Evolutionary conservation across 2,888 invertebrate species (phyloP), one percentile per base, ranked within the genome.

Genomic region (Asteroscopus sphinx): DNA sequence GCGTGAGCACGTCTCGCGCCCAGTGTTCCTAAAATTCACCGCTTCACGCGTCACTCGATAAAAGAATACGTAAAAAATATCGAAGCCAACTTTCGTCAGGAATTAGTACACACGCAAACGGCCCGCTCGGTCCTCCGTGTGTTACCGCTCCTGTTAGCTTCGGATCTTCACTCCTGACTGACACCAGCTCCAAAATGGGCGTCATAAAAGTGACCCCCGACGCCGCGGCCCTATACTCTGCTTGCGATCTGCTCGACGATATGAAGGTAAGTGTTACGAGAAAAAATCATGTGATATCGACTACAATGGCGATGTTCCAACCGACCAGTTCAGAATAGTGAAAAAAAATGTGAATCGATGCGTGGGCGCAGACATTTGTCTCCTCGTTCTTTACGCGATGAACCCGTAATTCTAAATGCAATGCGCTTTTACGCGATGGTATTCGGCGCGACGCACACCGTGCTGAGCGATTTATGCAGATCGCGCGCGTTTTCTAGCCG

Each of bases 231-330:
- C 87, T 93, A 66, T 89, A 92, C 85, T 93, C 94, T 46, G 93
- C 79, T 33, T 93, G 93, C 73, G 94, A 94, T 67, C 81, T 93
- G 88, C 92, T 94, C 86, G 94, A 94, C 77, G 93, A 94, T 62
- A 91, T 93, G 91, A 91, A 90, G 93, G 93, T 94, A 85, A 90
- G 91, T 76, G 59, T 48, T 56, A 56, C 51, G 48, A 60, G 62
- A 65, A 64, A 68, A 60, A 70, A 75, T 79, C 85, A 83, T 87
- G 84, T 87, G 85, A 86, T 82, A 64, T 62, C 76, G 49, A 32
- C 40, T 25, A 7, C 48, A 61, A 79, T 87, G 86, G 86, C 86
- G 74, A 53, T 51, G 62, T 73, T 83, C 88, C 87, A 88, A 84
- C 25, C 47, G 59, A 58, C 60, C 72, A 73, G 79, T 82, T 80